Base-by-base conservation (phyloP, 2,113 vertebrate genomes). In the Gulo gulo region DNA sequence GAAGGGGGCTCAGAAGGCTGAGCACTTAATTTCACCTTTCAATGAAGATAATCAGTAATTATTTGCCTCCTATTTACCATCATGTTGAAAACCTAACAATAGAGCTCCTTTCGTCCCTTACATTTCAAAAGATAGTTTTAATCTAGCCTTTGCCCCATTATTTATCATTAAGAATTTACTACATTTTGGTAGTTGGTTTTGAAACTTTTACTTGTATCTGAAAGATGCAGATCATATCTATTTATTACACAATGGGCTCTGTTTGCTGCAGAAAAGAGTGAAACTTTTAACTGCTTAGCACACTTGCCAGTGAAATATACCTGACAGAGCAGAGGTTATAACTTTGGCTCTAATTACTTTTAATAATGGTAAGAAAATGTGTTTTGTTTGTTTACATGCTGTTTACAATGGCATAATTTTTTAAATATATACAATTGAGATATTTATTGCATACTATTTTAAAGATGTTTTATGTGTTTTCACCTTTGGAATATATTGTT, bases 401-500 rank as follows among this genome's bases (percentile, higher is more conserved):
- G 99, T 99, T 99, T 99, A 99, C 99, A 99, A 99, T 99, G 99
- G 99, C 99, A 99, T 99, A 99, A 98, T 99, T 99, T 99, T 99
- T 98, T 98, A 99, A 99, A 99, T 99, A 98, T 99, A 98, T 99
- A 99, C 98, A 99, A 99, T 99, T 99, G 99, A 99, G 97, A 99
- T 99, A 99, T 99, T 99, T 99, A 99, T 99, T 99, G 99, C 99
- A 99, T 99, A 99, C 99, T 99, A 99, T 99, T 99, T 99, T 99
- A 99, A 99, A 99, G 99, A 99, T 99, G 98, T 99, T 99, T 99
- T 99, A 99, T 99, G 99, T 99, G 99, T 99, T 99, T 99, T 99
- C 99, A 99, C 99, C 99, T 99, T 99, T 99, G 99, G 99, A 99
- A 99, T 99, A 99, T 99, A 99, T 99, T 99, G 99, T 99, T 99